Percentiles rank a stretch among this genome's conserved stretches.
Conservation (phyloP, 2,797 vertebrate genomes). For the Glossophaga mutica region DNA sequence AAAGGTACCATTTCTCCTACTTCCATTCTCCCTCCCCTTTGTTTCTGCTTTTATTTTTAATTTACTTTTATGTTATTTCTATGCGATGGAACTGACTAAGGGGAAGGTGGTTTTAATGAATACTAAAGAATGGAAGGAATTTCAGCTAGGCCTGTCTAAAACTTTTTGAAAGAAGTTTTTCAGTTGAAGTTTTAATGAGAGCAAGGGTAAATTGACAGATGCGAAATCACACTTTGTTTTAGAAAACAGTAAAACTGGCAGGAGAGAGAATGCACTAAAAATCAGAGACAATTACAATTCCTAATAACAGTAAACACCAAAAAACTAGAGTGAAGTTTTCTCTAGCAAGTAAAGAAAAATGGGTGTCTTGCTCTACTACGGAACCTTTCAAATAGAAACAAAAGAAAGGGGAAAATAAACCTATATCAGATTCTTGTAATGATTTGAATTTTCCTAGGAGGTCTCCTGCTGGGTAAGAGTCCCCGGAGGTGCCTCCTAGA, state of each 20-base stretch:
- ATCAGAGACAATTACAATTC: not conserved
- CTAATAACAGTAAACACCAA: slow-evolving; percentile 25
- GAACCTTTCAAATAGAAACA: not conserved
- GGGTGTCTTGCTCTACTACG: not conserved
- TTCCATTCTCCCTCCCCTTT: not conserved
- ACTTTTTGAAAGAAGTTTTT: slow-evolving; percentile 9
- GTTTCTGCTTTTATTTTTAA: not conserved
- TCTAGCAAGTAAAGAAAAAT: not conserved
- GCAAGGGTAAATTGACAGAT: slow-evolving; percentile 2
- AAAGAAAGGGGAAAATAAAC: not conserved
- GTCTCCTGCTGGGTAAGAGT: not conserved
- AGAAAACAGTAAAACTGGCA: not conserved
- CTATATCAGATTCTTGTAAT: not conserved
- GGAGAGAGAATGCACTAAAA: not conserved
- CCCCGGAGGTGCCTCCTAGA: not conserved
- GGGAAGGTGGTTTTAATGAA: slow-evolving; percentile 59
- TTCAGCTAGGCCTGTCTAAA: slow-evolving; percentile 41
- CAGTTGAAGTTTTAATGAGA: slow-evolving; percentile 50
- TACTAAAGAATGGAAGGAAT: slow-evolving; percentile 53
- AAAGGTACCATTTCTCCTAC: not conserved
- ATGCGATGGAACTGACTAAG: not conserved
- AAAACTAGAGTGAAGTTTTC: not conserved
- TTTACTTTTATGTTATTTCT: not conserved
- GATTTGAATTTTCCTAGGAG: not conserved
- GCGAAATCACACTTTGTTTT: slow-evolving; percentile 27